Evolutionary conservation across 2,113 vertebrate species (phyloP).

Genomic region (Siniperca chuatsi): DNA sequence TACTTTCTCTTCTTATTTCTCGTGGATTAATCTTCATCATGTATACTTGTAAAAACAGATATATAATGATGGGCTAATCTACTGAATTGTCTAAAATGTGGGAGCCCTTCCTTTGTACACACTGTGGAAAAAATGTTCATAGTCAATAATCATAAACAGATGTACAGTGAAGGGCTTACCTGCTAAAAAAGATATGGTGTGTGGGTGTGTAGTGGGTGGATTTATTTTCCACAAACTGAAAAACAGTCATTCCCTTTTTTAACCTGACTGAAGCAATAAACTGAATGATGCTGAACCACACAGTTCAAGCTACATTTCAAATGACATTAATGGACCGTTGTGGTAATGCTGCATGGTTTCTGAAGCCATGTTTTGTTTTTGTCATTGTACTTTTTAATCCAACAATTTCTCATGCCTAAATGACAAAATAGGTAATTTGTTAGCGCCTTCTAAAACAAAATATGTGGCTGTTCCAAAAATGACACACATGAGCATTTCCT

Average conservation of each 20-base stretch:
- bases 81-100: background rate
- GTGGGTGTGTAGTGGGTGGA: conserved; percentile 16
- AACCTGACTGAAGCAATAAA: conserved; percentile 19
- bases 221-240: conserved; percentile 1
- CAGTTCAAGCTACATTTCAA: conserved; percentile 1
- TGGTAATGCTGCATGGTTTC: conserved; percentile 26
- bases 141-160: conserved; percentile 18
- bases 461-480: background rate
- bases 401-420: background rate
- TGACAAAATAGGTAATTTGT: background rate
- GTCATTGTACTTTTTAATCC: background rate
- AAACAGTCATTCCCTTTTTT: conserved; percentile 8
- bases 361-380: conserved; percentile 8
- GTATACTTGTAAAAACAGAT: background rate
- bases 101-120: background rate
- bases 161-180: conserved; percentile 9
- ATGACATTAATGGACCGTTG: conserved; percentile 7
- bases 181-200: conserved; percentile 19
- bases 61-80: background rate
- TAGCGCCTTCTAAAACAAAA: background rate
- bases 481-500: background rate
- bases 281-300: conserved; percentile 21
- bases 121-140: background rate
- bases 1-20: background rate
- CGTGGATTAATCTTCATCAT: background rate